Evolutionary conservation across 2,113 vertebrate species (phyloP).

Genomic region (Percina caprodes): DNA sequence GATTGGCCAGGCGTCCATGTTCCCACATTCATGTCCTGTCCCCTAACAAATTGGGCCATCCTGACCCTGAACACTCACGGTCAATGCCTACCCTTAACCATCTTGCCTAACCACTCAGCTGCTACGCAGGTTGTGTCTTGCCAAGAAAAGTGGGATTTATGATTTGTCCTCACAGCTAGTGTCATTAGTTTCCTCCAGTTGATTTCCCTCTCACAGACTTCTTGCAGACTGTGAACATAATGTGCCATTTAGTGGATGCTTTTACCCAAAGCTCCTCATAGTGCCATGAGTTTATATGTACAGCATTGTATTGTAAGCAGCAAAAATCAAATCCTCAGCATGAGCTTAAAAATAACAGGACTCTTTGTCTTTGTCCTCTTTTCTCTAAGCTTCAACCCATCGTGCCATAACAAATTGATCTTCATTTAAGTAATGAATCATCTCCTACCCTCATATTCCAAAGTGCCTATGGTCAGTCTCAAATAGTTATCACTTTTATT

Average conservation of each 20-base stretch:
- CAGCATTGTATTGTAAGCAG: slow-evolving; percentile 24
- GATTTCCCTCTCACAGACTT: slow-evolving; percentile 2
- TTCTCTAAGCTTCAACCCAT: slow-evolving; percentile 12
- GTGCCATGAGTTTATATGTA: slow-evolving; percentile 42
- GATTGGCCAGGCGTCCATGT: too few species aligned
- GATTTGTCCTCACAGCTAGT: slow-evolving; percentile 7
- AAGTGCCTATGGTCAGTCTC: slow-evolving; percentile 78
- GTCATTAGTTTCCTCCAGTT: slow-evolving; percentile 14
- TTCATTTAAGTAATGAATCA: slow-evolving; percentile 6
- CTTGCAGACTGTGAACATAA: slow-evolving; percentile 42
- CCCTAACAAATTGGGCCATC: too few species aligned
- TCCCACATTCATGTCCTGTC: too few species aligned
- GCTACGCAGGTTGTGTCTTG: too few species aligned
- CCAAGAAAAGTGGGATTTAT: too few species aligned
- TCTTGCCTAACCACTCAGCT: too few species aligned
- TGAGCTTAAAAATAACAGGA: neutral
- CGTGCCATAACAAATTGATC: slow-evolving; percentile 22
- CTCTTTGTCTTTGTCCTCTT: slow-evolving; percentile 2
- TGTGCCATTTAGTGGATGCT: slow-evolving; percentile 39
- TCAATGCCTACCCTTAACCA: too few species aligned
- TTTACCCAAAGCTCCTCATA: slow-evolving; percentile 26
- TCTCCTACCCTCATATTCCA: slow-evolving; percentile 61
- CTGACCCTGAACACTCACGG: too few species aligned
- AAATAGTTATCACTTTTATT: slow-evolving; percentile 58
- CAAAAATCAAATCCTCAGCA: slow-evolving; percentile 11